Conservation (phyloP, 2,888 invertebrate species). For the Sabellastarte sp. region DNA sequence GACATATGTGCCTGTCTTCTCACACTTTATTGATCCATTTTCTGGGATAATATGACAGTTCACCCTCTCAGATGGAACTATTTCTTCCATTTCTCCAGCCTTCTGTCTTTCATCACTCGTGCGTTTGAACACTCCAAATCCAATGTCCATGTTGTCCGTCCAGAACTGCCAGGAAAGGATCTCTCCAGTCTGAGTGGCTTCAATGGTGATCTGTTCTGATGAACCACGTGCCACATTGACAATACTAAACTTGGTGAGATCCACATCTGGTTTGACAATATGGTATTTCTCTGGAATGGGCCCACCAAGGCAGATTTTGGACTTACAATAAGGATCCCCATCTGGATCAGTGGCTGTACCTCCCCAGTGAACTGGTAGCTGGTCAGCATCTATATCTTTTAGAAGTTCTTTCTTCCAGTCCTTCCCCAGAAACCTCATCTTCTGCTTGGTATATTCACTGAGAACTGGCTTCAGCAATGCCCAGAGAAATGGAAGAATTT, state of each 20-base stretch:
- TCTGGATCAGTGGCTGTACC: not conserved
- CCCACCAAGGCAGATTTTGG: not conserved
- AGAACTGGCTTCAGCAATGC: conserved; percentile 86
- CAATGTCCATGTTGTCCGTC: conserved; percentile 83
- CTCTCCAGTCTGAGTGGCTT: too few species aligned
- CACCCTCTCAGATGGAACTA: conserved; percentile 73
- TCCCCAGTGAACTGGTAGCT: not conserved
- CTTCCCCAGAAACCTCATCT: conserved; percentile 80
- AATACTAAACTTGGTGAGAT: not conserved
- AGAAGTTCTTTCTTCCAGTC: not conserved
- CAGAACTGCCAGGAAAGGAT: conserved; percentile 94
- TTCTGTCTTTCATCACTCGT: conserved; percentile 22
- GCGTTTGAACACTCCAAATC: conserved; percentile 72
- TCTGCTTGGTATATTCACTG: conserved; percentile 84
- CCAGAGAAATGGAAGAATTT: conserved; percentile 21
- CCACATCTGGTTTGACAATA: not conserved
- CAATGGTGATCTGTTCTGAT: not conserved
- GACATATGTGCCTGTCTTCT: conserved; percentile 25
- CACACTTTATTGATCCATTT: conserved; percentile 64
- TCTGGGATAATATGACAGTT: conserved; percentile 76
- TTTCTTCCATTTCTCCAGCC: conserved; percentile 20
- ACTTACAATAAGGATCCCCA: conserved; percentile 2
- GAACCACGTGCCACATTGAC: not conserved
- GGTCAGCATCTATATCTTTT: not conserved
- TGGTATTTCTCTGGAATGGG: not conserved